phyloP scores from a whole-genome alignment of 2,113 vertebrate genomes.

The Brachyhypopomus gauderio region DNA sequence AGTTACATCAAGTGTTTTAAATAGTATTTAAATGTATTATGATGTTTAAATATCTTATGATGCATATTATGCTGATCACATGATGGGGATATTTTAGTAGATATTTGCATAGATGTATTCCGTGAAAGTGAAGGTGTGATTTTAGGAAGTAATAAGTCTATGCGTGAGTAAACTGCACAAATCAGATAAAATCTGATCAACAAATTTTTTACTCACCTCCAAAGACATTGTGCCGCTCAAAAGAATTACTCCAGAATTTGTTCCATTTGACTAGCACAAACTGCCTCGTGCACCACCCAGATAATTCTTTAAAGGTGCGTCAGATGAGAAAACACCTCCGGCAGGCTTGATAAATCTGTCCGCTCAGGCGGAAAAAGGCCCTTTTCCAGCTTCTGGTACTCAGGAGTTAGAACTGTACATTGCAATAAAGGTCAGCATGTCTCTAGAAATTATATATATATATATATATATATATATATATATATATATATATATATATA shows the following conservation, averaged over 20 bases:
- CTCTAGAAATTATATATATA: not conserved
- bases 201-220: not conserved
- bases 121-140: too few species aligned
- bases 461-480: too few species aligned
- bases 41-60: too few species aligned
- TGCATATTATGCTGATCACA: too few species aligned
- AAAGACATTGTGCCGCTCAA: not conserved
- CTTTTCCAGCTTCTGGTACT: not conserved
- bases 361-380: not conserved
- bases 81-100: too few species aligned
- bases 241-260: not conserved
- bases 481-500: too few species aligned
- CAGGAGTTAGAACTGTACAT: constrained; percentile 3
- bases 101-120: too few species aligned
- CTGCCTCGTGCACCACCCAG: not conserved
- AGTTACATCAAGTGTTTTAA: too few species aligned
- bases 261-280: not conserved
- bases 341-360: constrained; percentile 15
- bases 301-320: constrained; percentile 27
- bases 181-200: not conserved
- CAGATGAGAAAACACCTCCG: not conserved
- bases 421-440: constrained; percentile 35
- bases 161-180: not conserved
- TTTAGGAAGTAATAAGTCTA: too few species aligned
- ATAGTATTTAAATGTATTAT: too few species aligned